phyloP scores from a whole-genome alignment of 2,113 vertebrate genomes.

The Alligator sinensis region DNA sequence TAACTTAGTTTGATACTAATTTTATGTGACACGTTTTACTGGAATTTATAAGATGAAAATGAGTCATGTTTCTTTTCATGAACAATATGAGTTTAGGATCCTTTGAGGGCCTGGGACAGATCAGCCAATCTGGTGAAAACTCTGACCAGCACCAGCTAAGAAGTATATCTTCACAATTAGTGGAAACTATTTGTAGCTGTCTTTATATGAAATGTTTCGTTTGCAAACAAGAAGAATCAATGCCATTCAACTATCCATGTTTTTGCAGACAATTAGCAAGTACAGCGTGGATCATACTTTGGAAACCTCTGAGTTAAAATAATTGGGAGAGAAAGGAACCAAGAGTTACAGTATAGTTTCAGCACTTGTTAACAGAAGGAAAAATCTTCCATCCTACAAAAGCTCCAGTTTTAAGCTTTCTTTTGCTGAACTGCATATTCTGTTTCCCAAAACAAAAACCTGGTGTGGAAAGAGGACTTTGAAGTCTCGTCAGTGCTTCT shows the following conservation, averaged over 20 bases:
- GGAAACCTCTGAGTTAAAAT: not conserved
- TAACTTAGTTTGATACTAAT: not conserved
- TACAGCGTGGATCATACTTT: not conserved
- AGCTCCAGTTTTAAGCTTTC: not conserved
- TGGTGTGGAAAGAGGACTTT: not conserved
- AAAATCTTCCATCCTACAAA: not conserved
- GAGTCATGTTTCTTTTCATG: not conserved
- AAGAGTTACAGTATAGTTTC: not conserved
- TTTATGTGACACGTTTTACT: not conserved
- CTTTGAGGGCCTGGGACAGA: not conserved
- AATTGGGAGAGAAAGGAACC: not conserved
- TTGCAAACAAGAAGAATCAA: accelerated
- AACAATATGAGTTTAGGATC: not conserved
- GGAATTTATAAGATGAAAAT: not conserved
- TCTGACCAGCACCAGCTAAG: not conserved
- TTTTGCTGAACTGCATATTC: not conserved
- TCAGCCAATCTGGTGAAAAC: not conserved
- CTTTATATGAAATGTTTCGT: not conserved
- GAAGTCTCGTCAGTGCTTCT: not conserved
- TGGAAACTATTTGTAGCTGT: not conserved
- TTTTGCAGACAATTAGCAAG: not conserved
- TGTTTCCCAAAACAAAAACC: not conserved
- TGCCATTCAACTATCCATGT: not conserved
- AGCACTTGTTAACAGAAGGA: not conserved
- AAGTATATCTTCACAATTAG: too few relatives aligned